Conservation (phyloP, 2,797 vertebrate genomes). For the Ptychadena robeensis region DNA sequence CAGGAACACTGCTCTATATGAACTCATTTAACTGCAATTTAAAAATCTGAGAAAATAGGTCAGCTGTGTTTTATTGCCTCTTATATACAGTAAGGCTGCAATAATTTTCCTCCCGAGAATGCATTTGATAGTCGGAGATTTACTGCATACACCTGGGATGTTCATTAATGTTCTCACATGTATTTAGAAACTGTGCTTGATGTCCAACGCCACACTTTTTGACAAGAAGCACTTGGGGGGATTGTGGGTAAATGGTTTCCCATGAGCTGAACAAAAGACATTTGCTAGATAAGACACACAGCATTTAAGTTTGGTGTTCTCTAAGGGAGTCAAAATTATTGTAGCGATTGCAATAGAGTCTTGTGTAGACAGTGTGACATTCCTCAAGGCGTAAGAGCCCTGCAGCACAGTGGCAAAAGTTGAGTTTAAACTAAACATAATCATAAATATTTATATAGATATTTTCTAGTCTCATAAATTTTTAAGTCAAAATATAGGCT, state of each 20-base stretch:
- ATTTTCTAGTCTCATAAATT: too few species aligned
- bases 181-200: slow-evolving; percentile 9
- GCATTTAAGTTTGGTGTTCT: slow-evolving; percentile 12
- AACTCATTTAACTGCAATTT: slow-evolving; percentile 51
- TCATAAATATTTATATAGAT: too few species aligned
- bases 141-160: slow-evolving; percentile 32
- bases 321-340: not conserved
- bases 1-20: slow-evolving; percentile 23
- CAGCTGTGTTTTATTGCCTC: slow-evolving; percentile 45
- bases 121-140: slow-evolving; percentile 30
- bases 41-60: slow-evolving; percentile 55
- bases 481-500: too few species aligned
- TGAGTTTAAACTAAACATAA: too few species aligned
- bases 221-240: not conserved
- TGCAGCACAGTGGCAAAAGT: not conserved
- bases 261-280: not conserved
- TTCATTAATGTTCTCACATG: slow-evolving; percentile 17
- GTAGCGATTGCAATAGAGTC: not conserved
- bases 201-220: not conserved
- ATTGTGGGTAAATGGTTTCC: not conserved
- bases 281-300: slow-evolving; percentile 5
- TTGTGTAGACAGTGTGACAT: not conserved
- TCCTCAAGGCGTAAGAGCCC: not conserved
- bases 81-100: slow-evolving; percentile 4
- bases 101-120: slow-evolving; percentile 44